These are phyloP conservation scores for Chrysemys picta DNA, from an alignment of 2,113 vertebrate genomes.

Conservation along the genomic window DNA sequence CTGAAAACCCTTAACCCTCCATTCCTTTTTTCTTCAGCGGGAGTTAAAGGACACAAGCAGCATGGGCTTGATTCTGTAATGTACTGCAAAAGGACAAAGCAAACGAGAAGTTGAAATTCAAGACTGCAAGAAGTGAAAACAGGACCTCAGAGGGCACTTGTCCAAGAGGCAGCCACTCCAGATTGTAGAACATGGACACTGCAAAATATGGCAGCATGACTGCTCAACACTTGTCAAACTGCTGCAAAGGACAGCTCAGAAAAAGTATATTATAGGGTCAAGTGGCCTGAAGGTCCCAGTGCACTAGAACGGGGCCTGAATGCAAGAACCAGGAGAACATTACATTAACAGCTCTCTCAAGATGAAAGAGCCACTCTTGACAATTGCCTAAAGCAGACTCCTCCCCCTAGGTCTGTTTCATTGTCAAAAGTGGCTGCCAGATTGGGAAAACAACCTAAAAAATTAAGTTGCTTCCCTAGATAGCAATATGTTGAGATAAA, in stretches of 20 bases:
- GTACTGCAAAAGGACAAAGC: not conserved
- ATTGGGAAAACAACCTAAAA: not conserved
- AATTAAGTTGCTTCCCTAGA: not conserved
- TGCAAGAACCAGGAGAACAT: not conserved
- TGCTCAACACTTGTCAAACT: not conserved
- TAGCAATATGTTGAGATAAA: accelerated
- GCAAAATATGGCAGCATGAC: too few relatives aligned
- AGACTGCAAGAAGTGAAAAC: not conserved
- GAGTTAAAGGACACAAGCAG: not conserved
- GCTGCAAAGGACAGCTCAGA: not conserved
- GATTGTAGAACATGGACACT: not conserved
- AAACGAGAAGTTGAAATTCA: not conserved
- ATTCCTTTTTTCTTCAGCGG: not conserved
- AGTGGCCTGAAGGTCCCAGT: not conserved
- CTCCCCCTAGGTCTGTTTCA: not conserved
- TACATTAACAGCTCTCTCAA: not conserved
- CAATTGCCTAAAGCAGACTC: not conserved
- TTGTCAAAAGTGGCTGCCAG: not conserved
- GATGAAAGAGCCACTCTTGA: not conserved
- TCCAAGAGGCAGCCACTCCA: not conserved
- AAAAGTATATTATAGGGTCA: not conserved
- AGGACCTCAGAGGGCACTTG: not conserved
- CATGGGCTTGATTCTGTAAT: not conserved
- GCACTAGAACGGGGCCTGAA: not conserved
- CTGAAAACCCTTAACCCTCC: not conserved